Percentiles rank a stretch among this genome's conserved stretches.
phyloP scores from a whole-genome alignment of 2,113 vertebrate species.

The Shinisaurus crocodilurus region DNA sequence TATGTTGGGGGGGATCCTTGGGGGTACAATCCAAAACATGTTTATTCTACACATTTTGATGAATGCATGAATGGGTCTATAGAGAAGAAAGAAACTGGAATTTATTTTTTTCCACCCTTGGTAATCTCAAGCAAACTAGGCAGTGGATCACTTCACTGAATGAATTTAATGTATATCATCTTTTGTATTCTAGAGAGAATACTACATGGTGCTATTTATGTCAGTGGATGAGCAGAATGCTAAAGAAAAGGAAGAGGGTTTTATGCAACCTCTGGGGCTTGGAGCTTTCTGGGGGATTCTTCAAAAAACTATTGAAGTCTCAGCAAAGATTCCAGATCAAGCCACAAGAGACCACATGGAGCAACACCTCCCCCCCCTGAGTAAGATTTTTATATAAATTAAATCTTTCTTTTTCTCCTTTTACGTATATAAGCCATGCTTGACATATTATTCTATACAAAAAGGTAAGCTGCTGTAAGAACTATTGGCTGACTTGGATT shows the following conservation, averaged over 20 bases:
- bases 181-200: slow-evolving; percentile 19
- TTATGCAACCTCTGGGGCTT: neutral
- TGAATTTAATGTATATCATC: neutral
- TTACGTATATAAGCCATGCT: neutral
- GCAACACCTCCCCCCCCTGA: too few relatives aligned
- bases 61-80: too few relatives aligned
- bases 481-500: slow-evolving; percentile 22
- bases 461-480: slow-evolving; percentile 17
- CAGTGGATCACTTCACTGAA: neutral
- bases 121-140: neutral
- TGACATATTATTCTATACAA: slow-evolving; percentile 23
- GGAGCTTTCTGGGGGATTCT: slow-evolving; percentile 2
- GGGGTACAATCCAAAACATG: neutral
- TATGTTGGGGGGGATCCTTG: neutral
- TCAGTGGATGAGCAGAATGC: neutral
- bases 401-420: neutral
- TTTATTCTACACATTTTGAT: neutral
- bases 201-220: neutral
- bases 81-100: neutral
- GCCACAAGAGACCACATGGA: neutral
- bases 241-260: slow-evolving; percentile 1
- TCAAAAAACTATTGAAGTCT: neutral
- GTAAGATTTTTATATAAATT: slow-evolving; percentile 19
- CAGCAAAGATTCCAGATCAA: neutral
- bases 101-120: neutral